phyloP scores from a whole-genome alignment of 2,888 invertebrate species.

The Epinotia bilunana region DNA sequence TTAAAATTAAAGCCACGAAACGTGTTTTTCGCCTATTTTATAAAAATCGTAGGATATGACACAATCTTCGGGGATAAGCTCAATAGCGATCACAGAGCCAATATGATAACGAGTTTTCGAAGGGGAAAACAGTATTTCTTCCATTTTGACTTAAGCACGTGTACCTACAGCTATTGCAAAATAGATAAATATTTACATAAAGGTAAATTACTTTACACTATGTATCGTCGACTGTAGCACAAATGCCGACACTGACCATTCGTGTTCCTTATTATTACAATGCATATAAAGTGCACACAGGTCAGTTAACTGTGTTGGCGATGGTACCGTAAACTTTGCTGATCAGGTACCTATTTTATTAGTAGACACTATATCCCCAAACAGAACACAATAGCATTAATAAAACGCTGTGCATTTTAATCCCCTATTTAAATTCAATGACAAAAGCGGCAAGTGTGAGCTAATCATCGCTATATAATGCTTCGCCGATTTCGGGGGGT shows the following conservation, averaged over 20 bases:
- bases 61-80: constrained; percentile 80
- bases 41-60: constrained; percentile 81
- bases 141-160: neutral
- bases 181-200: neutral
- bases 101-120: constrained; percentile 47
- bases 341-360: neutral
- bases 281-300: no score
- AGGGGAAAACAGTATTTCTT: constrained; percentile 46
- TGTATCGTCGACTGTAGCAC: no score
- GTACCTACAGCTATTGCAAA: neutral
- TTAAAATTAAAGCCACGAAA: constrained; percentile 85
- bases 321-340: neutral
- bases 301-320: no score
- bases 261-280: no score
- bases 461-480: constrained; percentile 84
- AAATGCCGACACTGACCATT: no score
- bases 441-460: constrained; percentile 77
- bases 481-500: constrained; percentile 72
- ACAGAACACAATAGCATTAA: constrained; percentile 74
- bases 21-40: constrained; percentile 84
- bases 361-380: constrained; percentile 2
- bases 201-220: no score
- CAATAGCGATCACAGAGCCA: constrained; percentile 52
- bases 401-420: constrained; percentile 79
- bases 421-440: constrained; percentile 84